Conservation (phyloP, 2,797 vertebrate genomes). For the Natrix natrix region DNA sequence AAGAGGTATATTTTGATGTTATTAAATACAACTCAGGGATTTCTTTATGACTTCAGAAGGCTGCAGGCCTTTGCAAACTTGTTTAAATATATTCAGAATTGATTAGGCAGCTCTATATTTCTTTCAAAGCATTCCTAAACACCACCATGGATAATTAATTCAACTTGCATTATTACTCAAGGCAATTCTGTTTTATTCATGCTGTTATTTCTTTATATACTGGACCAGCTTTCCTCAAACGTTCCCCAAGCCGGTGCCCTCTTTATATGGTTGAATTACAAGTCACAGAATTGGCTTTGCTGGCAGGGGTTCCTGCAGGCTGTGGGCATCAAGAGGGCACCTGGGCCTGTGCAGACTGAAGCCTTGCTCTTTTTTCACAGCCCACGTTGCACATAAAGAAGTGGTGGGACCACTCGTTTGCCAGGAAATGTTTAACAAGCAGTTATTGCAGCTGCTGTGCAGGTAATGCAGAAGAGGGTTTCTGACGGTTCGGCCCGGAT, state of each 20-base stretch:
- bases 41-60: conserved; percentile 36
- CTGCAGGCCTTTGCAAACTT: conserved; percentile 37
- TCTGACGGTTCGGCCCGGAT: no score
- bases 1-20: conserved; percentile 32
- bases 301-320: not conserved
- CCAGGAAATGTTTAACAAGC: not conserved
- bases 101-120: not conserved
- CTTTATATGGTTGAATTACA: not conserved
- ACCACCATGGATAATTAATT: not conserved
- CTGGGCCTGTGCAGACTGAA: not conserved
- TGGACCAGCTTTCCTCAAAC: not conserved
- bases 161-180: not conserved
- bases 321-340: not conserved
- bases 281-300: not conserved
- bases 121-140: conserved; percentile 9
- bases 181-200: not conserved
- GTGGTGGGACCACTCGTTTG: not conserved
- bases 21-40: conserved; percentile 69
- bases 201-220: not conserved
- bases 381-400: not conserved
- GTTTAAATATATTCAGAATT: not conserved
- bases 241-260: not conserved
- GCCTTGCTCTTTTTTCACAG: not conserved
- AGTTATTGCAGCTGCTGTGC: not conserved
- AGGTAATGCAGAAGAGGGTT: not conserved